Percentiles rank a stretch among this genome's conserved stretches.
Evolutionary conservation across 1,140 invertebrate species (phyloP).

Genomic region (Belonocnema kinseyi): DNA sequence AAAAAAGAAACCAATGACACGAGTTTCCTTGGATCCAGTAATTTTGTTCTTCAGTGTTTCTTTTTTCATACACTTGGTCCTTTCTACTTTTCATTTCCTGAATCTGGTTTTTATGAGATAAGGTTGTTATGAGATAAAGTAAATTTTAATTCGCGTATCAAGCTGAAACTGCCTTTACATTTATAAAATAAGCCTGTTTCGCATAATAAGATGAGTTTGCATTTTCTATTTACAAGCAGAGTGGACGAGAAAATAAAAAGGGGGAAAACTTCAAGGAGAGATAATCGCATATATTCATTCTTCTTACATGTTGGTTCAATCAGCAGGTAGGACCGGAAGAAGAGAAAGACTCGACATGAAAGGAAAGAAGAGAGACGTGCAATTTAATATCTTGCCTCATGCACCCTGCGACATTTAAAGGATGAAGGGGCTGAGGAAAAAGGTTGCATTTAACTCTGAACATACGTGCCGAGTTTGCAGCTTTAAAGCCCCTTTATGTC

Average conservation of each 20-base stretch:
- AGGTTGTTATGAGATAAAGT: too few relatives aligned
- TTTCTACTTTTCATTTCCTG: too few relatives aligned
- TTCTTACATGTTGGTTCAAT: slow-evolving; percentile 10
- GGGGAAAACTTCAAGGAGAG: not conserved
- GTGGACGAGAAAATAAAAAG: not conserved
- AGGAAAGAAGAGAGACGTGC: slow-evolving; percentile 4
- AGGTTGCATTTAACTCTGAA: slow-evolving; percentile 1
- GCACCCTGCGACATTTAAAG: not conserved
- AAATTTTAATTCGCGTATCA: too few relatives aligned
- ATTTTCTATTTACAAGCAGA: not conserved
- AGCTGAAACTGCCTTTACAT: not conserved
- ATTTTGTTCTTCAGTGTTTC: too few relatives aligned
- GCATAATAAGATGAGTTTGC: not conserved
- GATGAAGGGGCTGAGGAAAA: not conserved
- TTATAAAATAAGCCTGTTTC: too few relatives aligned
- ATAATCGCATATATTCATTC: slow-evolving; percentile 14
- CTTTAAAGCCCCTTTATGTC: not conserved
- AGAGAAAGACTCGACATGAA: slow-evolving; percentile 12
- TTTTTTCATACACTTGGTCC: too few relatives aligned
- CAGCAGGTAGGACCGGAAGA: not conserved
- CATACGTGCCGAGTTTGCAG: slow-evolving; percentile 11
- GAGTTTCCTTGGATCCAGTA: too few relatives aligned
- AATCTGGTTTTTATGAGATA: too few relatives aligned
- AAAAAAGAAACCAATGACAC: too few relatives aligned
- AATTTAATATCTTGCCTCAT: not conserved